Evolutionary conservation across 2,113 vertebrate species (phyloP).

Genomic region (Emydura subglobosa): DNA sequence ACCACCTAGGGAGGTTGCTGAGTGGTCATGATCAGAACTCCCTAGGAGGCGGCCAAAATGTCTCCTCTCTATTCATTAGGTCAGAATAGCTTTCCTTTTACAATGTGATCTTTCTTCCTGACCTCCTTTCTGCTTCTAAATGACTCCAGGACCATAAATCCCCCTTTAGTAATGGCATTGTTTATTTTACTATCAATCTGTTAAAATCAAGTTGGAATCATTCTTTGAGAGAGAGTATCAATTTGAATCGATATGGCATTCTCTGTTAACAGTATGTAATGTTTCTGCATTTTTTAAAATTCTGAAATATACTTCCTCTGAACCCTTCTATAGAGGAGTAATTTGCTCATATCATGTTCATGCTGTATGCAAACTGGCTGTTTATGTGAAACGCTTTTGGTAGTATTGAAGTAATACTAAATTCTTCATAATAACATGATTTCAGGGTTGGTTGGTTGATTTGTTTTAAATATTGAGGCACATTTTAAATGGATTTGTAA

Average conservation of each 20-base stretch:
- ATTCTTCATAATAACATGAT: conserved; percentile 30
- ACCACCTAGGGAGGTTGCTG: conserved; percentile 66
- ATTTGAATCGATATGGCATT: conserved; percentile 50
- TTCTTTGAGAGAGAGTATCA: conserved; percentile 37
- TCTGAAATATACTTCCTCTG: background rate
- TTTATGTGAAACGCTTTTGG: conserved; percentile 5
- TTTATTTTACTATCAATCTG: conserved; percentile 62
- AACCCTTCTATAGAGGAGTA: background rate
- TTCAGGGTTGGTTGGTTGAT: conserved; percentile 49
- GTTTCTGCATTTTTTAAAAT: background rate
- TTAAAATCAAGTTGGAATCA: conserved; percentile 36
- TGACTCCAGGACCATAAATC: conserved; percentile 72
- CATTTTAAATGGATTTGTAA: conserved; percentile 36
- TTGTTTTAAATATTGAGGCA: conserved; percentile 61
- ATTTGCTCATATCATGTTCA: conserved; percentile 11
- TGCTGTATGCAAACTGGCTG: conserved; percentile 16
- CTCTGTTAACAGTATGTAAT: background rate
- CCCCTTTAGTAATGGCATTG: conserved; percentile 58
- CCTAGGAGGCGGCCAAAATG: conserved; percentile 77
- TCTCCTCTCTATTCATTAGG: conserved; percentile 76
- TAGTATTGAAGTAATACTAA: background rate
- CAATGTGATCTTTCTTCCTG: conserved; percentile 71
- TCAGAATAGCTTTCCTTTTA: conserved; percentile 69
- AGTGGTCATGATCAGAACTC: conserved; percentile 69
- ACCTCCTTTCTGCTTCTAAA: conserved; percentile 68